Evolutionary conservation across 92 coral and sea anemone species (phyloP).

Genomic region (Zoanthus solanderi): DNA sequence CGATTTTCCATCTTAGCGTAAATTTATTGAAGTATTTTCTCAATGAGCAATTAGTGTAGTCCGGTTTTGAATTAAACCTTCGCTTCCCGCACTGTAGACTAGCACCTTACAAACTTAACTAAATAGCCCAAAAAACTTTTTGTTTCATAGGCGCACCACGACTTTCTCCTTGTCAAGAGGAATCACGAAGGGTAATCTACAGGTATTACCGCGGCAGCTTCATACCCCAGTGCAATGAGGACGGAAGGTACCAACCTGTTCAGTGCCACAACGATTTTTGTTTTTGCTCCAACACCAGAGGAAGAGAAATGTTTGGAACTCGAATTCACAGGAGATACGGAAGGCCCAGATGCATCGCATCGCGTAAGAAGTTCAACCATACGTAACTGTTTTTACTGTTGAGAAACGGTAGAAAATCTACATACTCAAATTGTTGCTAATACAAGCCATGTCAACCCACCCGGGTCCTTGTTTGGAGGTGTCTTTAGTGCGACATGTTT

Average conservation of each 20-base stretch:
- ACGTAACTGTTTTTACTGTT: background rate
- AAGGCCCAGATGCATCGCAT: slow-evolving; percentile 63
- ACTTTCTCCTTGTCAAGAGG: slow-evolving; percentile 73
- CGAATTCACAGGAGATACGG: slow-evolving; percentile 64
- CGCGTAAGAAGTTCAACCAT: slow-evolving; percentile 3
- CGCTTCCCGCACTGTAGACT: no score
- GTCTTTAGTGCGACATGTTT: no score
- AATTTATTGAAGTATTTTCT: no score
- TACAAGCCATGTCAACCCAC: no score
- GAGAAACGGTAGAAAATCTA: background rate
- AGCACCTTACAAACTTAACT: background rate
- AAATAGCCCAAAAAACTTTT: background rate
- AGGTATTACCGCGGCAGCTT: slow-evolving; percentile 71
- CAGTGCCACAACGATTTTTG: slow-evolving; percentile 83
- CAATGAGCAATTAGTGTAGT: no score
- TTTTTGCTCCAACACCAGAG: slow-evolving; percentile 78
- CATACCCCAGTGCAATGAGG: slow-evolving; percentile 79
- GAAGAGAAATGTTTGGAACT: slow-evolving; percentile 69
- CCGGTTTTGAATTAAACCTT: no score
- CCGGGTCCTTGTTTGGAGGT: no score
- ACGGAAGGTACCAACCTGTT: slow-evolving; percentile 77
- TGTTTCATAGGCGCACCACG: slow-evolving; percentile 16
- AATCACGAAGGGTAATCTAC: slow-evolving; percentile 65
- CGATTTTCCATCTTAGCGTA: no score
- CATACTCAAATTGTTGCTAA: no score